These are phyloP conservation scores for Mus pahari DNA, from an alignment of 2,113 vertebrate genomes.

Conservation along the genomic window DNA sequence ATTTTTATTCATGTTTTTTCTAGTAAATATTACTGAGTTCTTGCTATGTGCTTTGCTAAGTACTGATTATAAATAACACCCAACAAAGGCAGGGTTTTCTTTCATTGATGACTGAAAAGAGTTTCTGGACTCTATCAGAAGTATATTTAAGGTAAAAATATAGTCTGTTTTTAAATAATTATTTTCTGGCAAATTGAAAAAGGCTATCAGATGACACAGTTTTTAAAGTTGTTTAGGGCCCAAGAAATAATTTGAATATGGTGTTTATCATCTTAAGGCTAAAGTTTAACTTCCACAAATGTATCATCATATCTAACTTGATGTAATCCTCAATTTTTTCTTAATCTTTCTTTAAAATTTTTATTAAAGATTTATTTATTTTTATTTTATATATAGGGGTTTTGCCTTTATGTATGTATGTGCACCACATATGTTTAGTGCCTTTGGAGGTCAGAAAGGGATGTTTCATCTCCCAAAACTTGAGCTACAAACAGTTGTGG, in stretches of 20 bases:
- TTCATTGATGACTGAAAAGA: constrained; percentile 24
- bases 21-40: not conserved
- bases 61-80: constrained; percentile 1
- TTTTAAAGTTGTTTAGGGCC: constrained; percentile 35
- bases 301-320: constrained; percentile 1
- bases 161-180: constrained; percentile 20
- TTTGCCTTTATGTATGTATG: not conserved
- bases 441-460: not conserved
- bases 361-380: not conserved
- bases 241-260: constrained; percentile 51
- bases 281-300: constrained; percentile 15
- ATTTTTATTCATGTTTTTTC: constrained; percentile 15
- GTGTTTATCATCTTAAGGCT: constrained; percentile 23
- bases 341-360: not conserved
- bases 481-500: not conserved
- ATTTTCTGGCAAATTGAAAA: constrained; percentile 56
- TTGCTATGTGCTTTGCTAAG: constrained; percentile 34
- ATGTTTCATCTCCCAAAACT: not conserved
- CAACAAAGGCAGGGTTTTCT: constrained; percentile 24
- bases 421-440: not conserved
- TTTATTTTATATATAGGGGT: not conserved
- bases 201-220: not conserved
- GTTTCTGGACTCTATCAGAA: constrained; percentile 16
- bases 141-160: constrained; percentile 23
- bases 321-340: constrained; percentile 2